Base-by-base conservation (phyloP, 2,888 invertebrate genomes). In the Bursaphelenchus okinawaensis region DNA sequence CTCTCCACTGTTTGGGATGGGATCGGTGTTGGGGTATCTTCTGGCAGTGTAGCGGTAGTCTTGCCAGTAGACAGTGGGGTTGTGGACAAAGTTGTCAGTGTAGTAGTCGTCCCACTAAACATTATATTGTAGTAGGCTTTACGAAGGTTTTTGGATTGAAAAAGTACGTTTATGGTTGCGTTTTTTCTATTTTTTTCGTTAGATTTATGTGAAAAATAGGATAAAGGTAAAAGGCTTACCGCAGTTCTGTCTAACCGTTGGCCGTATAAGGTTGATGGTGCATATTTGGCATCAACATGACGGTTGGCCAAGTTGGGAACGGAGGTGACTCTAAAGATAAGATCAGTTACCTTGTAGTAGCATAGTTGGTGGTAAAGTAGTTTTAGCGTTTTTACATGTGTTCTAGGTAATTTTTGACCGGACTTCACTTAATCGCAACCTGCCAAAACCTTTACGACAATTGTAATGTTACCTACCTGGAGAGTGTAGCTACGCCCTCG, bases 11-110 rank as follows among this genome's bases (percentile, higher is more conserved):
- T 74, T 55, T 27, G 80, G 78, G 22, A 79, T 77, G 22, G 81
- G 78, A 54, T 81, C 81, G 7, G 75, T 75, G 69, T 73, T 71
- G 12, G 69, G 62, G 60, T 68, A 73, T 57, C 79, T 74, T 16
- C 81, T 74, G 20, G 77, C 81, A 4, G 71, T 71, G 62, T 70
- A 81, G 24, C 79, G 73, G 62, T 75, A 76, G 4, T 78, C 78
- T 52, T 66, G 66, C 78, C 77, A 80, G 71, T 80, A 75, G 66
- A 76, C 71, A n/a, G 78, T 73, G 23, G 73, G 66, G 67, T 75
- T 66, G 68, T 71, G 76, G 52, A 69, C 71, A 66, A 71, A 72
- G 19, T 77, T 70, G 62, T 80, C 80, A 59, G 70, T 70, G 60
- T 65, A 68, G 63, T 68, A 71, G 62, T 76, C 77, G 59, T 80